Conservation (phyloP, 2,797 vertebrate species). For the Enteromius viviparus region DNA sequence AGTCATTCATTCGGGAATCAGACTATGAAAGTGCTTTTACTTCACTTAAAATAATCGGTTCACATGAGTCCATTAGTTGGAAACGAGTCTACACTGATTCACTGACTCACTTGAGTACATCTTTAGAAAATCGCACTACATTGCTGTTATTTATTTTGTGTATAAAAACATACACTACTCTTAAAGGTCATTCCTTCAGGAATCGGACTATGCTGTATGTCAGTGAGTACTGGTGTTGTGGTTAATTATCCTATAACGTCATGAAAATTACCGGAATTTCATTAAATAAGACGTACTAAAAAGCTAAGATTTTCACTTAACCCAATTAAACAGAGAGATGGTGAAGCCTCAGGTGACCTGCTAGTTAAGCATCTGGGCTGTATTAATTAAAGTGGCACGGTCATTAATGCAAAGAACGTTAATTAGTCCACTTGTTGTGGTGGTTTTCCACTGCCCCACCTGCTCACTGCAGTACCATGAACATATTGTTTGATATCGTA, state of each 20-base stretch:
- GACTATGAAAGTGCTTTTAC: not conserved
- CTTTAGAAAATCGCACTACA: not conserved
- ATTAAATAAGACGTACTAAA: not conserved
- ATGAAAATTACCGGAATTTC: not conserved
- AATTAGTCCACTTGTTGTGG: slow-evolving; percentile 4
- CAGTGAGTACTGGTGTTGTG: not conserved
- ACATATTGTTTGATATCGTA: slow-evolving; percentile 28
- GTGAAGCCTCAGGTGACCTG: not conserved
- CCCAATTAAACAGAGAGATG: not conserved
- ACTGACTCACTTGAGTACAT: not conserved
- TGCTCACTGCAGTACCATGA: slow-evolving; percentile 55
- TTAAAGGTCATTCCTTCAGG: not conserved
- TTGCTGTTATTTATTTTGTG: not conserved
- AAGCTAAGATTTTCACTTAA: not conserved
- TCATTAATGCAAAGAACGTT: not conserved
- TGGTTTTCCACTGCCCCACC: slow-evolving; percentile 48
- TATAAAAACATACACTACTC: not conserved
- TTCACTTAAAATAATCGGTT: not conserved
- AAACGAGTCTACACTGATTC: not conserved
- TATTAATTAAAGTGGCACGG: not conserved
- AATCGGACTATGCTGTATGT: not conserved
- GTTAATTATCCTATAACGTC: not conserved
- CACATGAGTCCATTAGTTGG: not conserved
- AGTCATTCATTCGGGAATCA: not conserved
- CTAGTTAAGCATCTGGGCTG: not conserved